phyloP scores from a whole-genome alignment of 2,113 vertebrate genomes.

The Neolamprologus variostigma region DNA sequence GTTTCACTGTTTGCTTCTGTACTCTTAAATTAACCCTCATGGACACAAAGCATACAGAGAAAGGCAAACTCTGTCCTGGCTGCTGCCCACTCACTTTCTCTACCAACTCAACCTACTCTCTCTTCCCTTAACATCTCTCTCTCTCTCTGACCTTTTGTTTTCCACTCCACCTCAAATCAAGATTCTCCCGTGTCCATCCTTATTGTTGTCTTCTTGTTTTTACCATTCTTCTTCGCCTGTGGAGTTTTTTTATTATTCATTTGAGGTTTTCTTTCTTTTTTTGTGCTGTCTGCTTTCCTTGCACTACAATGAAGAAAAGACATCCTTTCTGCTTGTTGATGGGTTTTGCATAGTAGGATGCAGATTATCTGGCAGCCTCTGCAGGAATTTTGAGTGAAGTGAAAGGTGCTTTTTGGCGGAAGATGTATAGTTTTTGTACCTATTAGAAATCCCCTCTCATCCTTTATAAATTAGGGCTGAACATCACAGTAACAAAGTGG shows the following conservation, averaged over 20 bases:
- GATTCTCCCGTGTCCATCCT: neutral
- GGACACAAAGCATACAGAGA: neutral
- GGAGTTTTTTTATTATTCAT: neutral
- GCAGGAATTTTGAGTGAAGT: neutral
- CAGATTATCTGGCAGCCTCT: neutral
- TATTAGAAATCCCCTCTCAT: rapidly evolving
- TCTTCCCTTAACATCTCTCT: neutral
- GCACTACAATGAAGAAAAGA: neutral
- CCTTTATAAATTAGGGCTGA: neutral
- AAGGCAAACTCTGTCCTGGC: neutral
- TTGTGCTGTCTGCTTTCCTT: neutral
- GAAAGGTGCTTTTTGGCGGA: rapidly evolving
- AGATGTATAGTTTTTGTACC: neutral
- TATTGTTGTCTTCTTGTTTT: neutral
- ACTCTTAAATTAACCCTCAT: neutral
- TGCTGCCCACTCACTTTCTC: conserved; percentile 13
- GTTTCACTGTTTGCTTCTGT: neutral
- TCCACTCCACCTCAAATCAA: neutral
- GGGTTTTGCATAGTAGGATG: neutral
- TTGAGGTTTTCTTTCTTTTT: neutral
- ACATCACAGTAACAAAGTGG: neutral
- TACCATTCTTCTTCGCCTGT: neutral
- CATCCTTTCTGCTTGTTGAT: neutral
- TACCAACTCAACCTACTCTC: neutral
- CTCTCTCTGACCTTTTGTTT: neutral